A percentile compares a stretch with the other conserved stretches of the same genome.
Conservation (phyloP, 2,888 invertebrate species). For the Zhengitettix transpicula region DNA sequence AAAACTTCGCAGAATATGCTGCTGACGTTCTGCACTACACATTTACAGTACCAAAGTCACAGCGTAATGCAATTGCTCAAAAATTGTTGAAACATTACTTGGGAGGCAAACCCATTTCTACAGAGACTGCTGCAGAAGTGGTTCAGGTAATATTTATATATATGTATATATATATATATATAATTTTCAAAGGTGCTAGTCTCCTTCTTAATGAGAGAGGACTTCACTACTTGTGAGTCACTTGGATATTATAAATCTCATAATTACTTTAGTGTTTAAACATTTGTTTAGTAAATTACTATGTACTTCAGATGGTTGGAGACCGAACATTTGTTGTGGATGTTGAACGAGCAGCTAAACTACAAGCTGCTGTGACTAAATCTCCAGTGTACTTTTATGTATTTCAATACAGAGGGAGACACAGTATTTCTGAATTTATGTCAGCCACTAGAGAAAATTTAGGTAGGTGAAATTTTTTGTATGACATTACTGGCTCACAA, state of each 20-base stretch:
- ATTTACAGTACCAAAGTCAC: conserved; percentile 32
- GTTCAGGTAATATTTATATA: not conserved
- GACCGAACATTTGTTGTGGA: conserved; percentile 46
- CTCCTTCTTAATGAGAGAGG: no score
- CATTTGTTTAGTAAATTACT: no score
- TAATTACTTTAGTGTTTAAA: no score
- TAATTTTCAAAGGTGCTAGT: no score
- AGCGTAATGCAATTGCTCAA: conserved; percentile 28
- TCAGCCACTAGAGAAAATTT: not conserved
- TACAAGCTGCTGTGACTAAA: conserved; percentile 36
- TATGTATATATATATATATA: no score
- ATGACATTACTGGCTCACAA: no score
- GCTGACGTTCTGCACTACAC: conserved; percentile 44
- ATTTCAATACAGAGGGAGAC: conserved; percentile 40
- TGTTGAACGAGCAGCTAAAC: conserved; percentile 38
- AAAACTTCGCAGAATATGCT: conserved; percentile 40
- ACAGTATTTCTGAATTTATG: not conserved
- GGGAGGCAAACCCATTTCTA: conserved; percentile 31
- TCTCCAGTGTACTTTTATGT: conserved; percentile 47
- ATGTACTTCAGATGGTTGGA: conserved; percentile 33
- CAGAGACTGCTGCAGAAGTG: conserved; percentile 22
- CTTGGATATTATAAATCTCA: no score
- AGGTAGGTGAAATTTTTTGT: not conserved
- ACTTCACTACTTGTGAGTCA: no score
- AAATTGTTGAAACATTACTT: conserved; percentile 39